Evolutionary conservation across 2,888 invertebrate genomes (phyloP), one percentile per base, ranked within the genome.

Genomic region (Eucera pruinosa): DNA sequence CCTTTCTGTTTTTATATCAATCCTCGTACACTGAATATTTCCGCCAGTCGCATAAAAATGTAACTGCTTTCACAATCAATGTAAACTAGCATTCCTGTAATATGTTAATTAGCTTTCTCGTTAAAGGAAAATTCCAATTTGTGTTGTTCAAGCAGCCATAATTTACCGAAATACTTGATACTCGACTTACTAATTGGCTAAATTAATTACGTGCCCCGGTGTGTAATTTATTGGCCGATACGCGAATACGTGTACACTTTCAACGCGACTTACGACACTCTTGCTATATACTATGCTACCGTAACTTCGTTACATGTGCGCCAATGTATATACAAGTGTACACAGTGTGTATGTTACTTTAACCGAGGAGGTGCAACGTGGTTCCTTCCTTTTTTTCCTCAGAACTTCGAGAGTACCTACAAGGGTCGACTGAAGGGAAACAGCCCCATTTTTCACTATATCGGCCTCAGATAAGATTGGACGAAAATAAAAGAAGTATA

Each of bases 161-260:
- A 50, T 64, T 33, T 20, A 43, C 58, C 43, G 33, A 45, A 39
- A 62, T 30, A 36, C 33, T 20, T 15, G 54, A 60, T 77, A 60
- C 43, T 27, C 45, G 47, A 39, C 41, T 18, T 11, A 39, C 78
- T 78, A 78, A 78, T 78, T 78, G 70, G 78, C 25, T 25, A 61
- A 78, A 78, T 78, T 78, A 78, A 78, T 78, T 78, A 78, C 41
- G 43, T 15, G 23, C 20, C 43, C 9, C 43, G 43, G 5, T 6
- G n/a, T 27, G 33, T 67, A 66, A 78, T 78, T 78, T 78, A 66
- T 78, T 30, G 52, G 20, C 58, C 23, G 71, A 52, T 57, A 61
- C 57, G 62, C 33, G 47, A 50, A 52, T 62, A 45, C 64, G 27
- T 43, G 71, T 54, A 41, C 45, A 33, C 48, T 36, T 50, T 45